Conservation (phyloP, 2,888 invertebrate genomes). For the Drosophila formosana region DNA sequence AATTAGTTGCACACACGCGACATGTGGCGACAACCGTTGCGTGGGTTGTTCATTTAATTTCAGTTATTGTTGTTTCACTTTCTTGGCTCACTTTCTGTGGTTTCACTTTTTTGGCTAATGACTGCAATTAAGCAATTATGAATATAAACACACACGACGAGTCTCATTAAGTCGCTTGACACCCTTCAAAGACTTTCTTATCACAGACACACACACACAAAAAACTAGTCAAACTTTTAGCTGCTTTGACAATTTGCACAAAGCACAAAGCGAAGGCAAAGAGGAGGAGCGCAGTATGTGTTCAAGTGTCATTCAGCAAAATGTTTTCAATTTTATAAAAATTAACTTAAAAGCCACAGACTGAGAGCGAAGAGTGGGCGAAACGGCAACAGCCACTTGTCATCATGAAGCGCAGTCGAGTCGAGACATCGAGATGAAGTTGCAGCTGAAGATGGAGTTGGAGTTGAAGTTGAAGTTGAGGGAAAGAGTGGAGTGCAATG, state of each 20-base stretch:
- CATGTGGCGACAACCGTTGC: conserved; percentile 30
- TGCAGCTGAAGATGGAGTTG: conserved; percentile 34
- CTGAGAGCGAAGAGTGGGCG: conserved; percentile 6
- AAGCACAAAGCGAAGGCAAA: background rate
- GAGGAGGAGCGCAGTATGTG: conserved; percentile 14
- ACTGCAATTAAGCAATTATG: conserved; percentile 71
- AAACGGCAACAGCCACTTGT: conserved; percentile 63
- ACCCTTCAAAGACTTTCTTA: conserved; percentile 48
- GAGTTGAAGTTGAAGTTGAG: background rate
- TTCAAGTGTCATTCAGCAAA: conserved; percentile 74
- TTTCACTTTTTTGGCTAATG: conserved; percentile 71
- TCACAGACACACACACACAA: background rate
- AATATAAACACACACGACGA: conserved; percentile 29
- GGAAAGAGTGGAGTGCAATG: conserved; percentile 8
- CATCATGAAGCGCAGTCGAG: conserved; percentile 37
- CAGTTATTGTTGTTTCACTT: conserved; percentile 43
- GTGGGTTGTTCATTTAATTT: conserved; percentile 60
- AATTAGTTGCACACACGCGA: conserved; percentile 61
- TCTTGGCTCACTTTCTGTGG: conserved; percentile 49
- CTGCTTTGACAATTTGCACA: conserved; percentile 9
- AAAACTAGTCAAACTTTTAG: conserved; percentile 1
- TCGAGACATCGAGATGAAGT: conserved; percentile 18
- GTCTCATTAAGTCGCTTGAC: conserved; percentile 34
- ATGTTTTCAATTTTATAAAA: conserved; percentile 77
- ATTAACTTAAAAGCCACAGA: conserved; percentile 67